These are phyloP conservation scores for Lytechinus pictus DNA, from an alignment of 35 echinoderm and acorn worm species.

Conservation along the genomic window DNA sequence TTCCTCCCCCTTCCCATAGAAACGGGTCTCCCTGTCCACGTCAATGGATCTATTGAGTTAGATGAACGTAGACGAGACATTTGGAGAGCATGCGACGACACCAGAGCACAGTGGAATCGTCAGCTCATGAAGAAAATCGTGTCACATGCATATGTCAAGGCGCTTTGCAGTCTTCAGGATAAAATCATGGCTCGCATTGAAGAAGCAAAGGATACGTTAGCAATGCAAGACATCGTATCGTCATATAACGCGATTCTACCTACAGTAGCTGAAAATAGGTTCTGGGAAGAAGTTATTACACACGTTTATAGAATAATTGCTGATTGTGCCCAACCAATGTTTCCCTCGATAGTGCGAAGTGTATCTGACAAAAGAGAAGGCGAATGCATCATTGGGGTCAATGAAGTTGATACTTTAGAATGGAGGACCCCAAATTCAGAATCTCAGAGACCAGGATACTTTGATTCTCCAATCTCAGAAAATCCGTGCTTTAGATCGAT, in stretches of 20 bases:
- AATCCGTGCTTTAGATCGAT: neutral
- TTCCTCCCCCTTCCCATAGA: slow-evolving; percentile 73
- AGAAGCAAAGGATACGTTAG: neutral
- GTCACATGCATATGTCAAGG: slow-evolving; percentile 57
- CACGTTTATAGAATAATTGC: neutral
- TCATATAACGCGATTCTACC: neutral
- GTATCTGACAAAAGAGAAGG: neutral
- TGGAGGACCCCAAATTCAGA: neutral
- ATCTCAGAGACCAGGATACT: neutral
- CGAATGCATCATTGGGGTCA: neutral
- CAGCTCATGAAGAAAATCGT: slow-evolving; percentile 49
- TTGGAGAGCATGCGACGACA: slow-evolving; percentile 30
- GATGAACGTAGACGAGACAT: slow-evolving; percentile 48
- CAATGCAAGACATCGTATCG: neutral
- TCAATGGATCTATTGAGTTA: slow-evolving; percentile 71
- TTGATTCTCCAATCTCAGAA: neutral
- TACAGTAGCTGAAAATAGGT: neutral
- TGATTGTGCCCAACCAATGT: neutral
- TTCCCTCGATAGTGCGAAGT: neutral
- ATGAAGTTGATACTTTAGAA: neutral
- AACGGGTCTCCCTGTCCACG: slow-evolving; percentile 70
- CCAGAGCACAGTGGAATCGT: slow-evolving; percentile 54
- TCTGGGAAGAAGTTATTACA: slow-evolving; percentile 4
- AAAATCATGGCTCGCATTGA: neutral
- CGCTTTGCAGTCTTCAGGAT: neutral